Evolutionary conservation across 2,888 invertebrate genomes (phyloP).

Genomic region (Nephrotoma appendiculata): DNA sequence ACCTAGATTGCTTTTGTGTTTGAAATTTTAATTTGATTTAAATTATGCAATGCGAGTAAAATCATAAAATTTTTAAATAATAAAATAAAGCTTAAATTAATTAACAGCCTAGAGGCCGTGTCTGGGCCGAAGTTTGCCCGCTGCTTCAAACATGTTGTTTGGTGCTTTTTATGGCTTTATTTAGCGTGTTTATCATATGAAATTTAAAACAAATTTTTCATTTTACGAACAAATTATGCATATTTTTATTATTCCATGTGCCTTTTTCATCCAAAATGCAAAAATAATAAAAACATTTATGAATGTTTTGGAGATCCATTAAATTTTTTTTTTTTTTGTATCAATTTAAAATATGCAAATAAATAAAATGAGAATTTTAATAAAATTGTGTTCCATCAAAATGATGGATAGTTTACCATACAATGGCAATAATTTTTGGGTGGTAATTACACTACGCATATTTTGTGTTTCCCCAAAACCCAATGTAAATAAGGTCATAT

Average conservation of each 20-base stretch:
- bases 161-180: no score
- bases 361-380: not conserved
- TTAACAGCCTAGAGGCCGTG: no score
- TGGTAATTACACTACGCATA: not conserved
- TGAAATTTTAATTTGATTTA: no score
- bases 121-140: no score
- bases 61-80: no score
- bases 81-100: no score
- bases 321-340: not conserved
- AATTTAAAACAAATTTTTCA: not conserved
- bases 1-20: no score
- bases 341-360: not conserved
- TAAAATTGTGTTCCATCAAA: not conserved
- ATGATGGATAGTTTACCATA: not conserved
- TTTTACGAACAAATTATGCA: not conserved
- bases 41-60: no score
- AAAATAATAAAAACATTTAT: not conserved
- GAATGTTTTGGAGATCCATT: not conserved
- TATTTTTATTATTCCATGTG: not conserved
- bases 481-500: not conserved
- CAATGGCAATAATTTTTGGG: not conserved
- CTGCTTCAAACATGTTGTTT: no score
- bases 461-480: not conserved
- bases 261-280: not conserved
- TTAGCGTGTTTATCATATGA: no score